A percentile compares a stretch with the other conserved stretches of the same genome.
Evolutionary conservation across 2,797 vertebrate genomes (phyloP).

Genomic region (Lagodon rhomboides): DNA sequence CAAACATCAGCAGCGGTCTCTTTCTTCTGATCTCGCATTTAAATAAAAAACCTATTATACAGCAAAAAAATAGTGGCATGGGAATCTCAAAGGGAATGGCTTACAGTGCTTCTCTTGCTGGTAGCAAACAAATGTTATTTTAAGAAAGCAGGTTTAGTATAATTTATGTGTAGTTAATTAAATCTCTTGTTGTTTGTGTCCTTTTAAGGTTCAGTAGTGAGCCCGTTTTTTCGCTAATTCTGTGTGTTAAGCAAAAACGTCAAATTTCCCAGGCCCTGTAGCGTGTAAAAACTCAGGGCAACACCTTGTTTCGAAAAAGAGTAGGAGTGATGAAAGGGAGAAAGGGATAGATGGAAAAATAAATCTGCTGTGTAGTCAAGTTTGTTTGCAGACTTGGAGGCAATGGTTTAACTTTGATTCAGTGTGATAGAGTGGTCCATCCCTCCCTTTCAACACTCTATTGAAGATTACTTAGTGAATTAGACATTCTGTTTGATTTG

Average conservation of each 20-base stretch:
- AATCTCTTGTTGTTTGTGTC: conserved; percentile 89
- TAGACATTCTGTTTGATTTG: conserved; percentile 75
- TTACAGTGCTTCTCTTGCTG: conserved; percentile 84
- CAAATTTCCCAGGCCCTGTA: conserved; percentile 80
- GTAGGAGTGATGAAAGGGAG: conserved; percentile 68
- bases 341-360: conserved; percentile 73
- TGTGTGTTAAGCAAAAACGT: conserved; percentile 88
- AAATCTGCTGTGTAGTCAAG: conserved; percentile 80
- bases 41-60: conserved; percentile 91
- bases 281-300: conserved; percentile 73
- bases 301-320: conserved; percentile 78
- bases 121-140: conserved; percentile 91
- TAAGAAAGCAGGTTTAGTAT: conserved; percentile 88
- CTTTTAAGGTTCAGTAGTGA: conserved; percentile 82
- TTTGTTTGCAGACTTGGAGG: conserved; percentile 80
- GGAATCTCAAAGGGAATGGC: conserved; percentile 83
- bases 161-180: conserved; percentile 91
- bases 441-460: conserved; percentile 31
- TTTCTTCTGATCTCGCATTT: conserved; percentile 89
- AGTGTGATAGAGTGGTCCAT: conserved; percentile 52
- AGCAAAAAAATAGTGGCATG: conserved; percentile 86
- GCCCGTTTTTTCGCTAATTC: conserved; percentile 78
- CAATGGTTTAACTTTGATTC: conserved; percentile 74
- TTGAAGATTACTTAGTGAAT: conserved; percentile 59
- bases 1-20: conserved; percentile 84